These are phyloP conservation scores for Drosophila lowei DNA, from an alignment of 1,140 invertebrate species.

Conservation along the genomic window DNA sequence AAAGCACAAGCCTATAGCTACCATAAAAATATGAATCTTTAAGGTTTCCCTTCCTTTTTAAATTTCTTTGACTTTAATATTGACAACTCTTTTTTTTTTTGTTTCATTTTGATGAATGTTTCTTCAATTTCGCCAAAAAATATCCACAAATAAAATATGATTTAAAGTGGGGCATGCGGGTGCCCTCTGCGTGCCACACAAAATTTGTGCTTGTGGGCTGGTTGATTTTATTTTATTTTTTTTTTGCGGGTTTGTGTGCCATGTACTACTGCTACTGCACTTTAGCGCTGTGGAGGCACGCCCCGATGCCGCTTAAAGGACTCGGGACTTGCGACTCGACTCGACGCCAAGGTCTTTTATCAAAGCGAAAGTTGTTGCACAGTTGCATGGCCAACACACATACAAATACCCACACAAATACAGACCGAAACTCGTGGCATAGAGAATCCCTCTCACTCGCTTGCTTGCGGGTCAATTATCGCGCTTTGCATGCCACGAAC, in stretches of 20 bases:
- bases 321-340: conserved; percentile 44
- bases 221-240: conserved; percentile 4
- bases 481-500: conserved; percentile 71
- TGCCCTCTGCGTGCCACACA: conserved; percentile 2
- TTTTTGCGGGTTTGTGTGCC: conserved; percentile 37
- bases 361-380: conserved; percentile 78
- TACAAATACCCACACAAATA: conserved; percentile 4
- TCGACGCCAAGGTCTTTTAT: conserved; percentile 75
- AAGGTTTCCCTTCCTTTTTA: no score
- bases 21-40: no score
- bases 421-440: conserved; percentile 18
- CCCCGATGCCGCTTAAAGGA: conserved; percentile 70
- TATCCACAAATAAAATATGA: conserved; percentile 10
- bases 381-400: conserved; percentile 60
- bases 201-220: conserved; percentile 17
- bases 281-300: conserved; percentile 33
- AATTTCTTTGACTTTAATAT: no score
- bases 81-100: no score
- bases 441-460: conserved; percentile 33
- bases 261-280: conserved; percentile 14
- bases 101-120: no score
- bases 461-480: conserved; percentile 75
- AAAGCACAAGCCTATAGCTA: no score
- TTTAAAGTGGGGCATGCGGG: conserved; percentile 52
- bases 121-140: neutral